A percentile compares a stretch with the other conserved stretches of the same genome.
phyloP scores from a whole-genome alignment of 2,888 invertebrate genomes.

The Meteorus cinctellus region DNA sequence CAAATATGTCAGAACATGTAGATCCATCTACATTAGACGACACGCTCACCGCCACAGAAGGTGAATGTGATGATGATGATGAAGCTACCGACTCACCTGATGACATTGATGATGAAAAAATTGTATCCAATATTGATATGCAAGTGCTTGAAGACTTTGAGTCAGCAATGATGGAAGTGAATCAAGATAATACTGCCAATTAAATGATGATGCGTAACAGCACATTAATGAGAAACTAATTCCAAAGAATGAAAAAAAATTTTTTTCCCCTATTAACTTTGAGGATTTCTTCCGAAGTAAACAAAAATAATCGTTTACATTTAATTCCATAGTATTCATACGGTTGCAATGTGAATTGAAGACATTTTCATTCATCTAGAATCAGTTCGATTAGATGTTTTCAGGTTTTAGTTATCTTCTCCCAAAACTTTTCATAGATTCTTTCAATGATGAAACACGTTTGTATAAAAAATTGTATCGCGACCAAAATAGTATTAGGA shows the following conservation, averaged over 20 bases:
- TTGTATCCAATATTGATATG: constrained; percentile 61
- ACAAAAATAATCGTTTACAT: background rate
- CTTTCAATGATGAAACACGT: background rate
- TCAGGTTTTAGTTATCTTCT: background rate
- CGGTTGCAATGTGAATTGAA: background rate
- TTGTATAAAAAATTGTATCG: background rate
- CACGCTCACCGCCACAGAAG: constrained; percentile 37
- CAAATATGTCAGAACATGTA: constrained; percentile 5
- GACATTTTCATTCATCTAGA: too few species aligned
- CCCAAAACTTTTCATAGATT: background rate
- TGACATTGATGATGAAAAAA: constrained; percentile 47
- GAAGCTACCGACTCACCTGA: constrained; percentile 54
- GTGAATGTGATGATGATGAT: constrained; percentile 46
- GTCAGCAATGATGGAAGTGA: constrained; percentile 59
- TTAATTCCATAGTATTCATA: background rate
- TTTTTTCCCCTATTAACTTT: background rate
- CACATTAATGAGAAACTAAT: background rate
- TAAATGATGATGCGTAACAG: constrained; percentile 36
- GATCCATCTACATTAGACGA: constrained; percentile 39
- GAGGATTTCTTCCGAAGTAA: background rate
- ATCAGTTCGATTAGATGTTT: background rate
- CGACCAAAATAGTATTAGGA: constrained; percentile 30
- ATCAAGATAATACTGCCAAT: constrained; percentile 60
- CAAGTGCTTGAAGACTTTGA: constrained; percentile 64
- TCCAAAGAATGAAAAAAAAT: background rate